A percentile compares a stretch with the other conserved stretches of the same genome.
Evolutionary conservation across 2,797 vertebrate genomes (phyloP).

Genomic region (Lates japonicus): DNA sequence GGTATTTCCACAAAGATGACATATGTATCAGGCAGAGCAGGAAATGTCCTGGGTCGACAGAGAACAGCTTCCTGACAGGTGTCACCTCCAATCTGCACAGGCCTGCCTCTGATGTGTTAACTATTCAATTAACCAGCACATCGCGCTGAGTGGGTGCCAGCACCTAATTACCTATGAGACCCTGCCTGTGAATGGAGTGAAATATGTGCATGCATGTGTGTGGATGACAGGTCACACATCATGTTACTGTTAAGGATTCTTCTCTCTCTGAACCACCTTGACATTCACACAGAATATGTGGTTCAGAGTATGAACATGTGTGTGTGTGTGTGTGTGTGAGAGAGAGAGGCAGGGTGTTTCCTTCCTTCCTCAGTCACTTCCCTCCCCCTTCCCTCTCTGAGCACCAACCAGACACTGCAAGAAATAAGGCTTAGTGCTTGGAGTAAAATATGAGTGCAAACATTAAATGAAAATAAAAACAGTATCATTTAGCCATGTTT

Average conservation of each 20-base stretch:
- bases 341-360: constrained; percentile 14
- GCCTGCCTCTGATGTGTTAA: constrained; percentile 80
- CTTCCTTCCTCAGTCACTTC: constrained; percentile 38
- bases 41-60: constrained; percentile 72
- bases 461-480: constrained; percentile 74
- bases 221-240: constrained; percentile 81
- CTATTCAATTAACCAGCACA: constrained; percentile 83
- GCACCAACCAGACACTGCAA: constrained; percentile 33
- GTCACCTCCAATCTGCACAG: constrained; percentile 80
- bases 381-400: constrained; percentile 25
- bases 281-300: constrained; percentile 62
- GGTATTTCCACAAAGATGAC: constrained; percentile 78
- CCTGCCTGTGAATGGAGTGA: constrained; percentile 70
- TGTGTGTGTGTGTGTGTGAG: constrained; percentile 1
- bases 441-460: constrained; percentile 68
- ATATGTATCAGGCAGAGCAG: constrained; percentile 74
- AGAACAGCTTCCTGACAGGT: constrained; percentile 82
- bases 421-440: constrained; percentile 40
- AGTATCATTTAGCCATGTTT: constrained; percentile 71
- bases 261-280: constrained; percentile 65
- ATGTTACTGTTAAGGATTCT: constrained; percentile 74
- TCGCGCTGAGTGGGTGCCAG: constrained; percentile 71
- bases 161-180: constrained; percentile 83
- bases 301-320: constrained; percentile 26
- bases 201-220: constrained; percentile 61